Evolutionary conservation across 2,113 vertebrate species (phyloP), one percentile per base, ranked within the genome.

Genomic region (Rhineura floridana): DNA sequence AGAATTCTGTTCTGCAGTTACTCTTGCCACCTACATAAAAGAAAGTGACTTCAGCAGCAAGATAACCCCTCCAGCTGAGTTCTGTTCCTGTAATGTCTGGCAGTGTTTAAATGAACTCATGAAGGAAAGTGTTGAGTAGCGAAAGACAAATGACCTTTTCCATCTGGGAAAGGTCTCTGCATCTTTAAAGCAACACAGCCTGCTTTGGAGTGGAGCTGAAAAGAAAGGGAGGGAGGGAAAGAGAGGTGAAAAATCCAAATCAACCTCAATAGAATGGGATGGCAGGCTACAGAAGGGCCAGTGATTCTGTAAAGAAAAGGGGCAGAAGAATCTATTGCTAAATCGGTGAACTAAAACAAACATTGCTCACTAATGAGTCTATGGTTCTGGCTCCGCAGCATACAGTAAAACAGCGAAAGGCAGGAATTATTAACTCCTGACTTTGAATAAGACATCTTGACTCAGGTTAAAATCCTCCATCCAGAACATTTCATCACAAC

Each of bases 131-230:
- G 95, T 95, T 96, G 95, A 96, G 90, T 93, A 94, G 95, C 1
- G 87, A 95, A 95, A 96, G 95, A 96, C 95, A 92, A 95, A 94
- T 95, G 94, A 95, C 94, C 94, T 96, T 95, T 95, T 91, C 94
- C 95, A 92, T 94, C 92, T 95, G 95, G 94, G 93, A 95, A 95
- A 95, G 94, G 93, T 93, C 95, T 95, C 85, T 73, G 90, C 92
- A 93, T 72, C 95, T 94, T 77, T 93, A 92, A 95, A 96, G 95
- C 88, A 87, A 91, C 89, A 89, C 88, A 21, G 94, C 39, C 81
- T 81, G 0, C 88, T 85, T 94, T 90, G 90, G 4, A 42, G 19
- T 17, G 8, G 21, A n/a, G 6, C 78, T 46, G 62, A 90, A 93
- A 90, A 87, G 83, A 88, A 91, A 91, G 86, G 91, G 90, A 83